A percentile compares a stretch with the other conserved stretches of the same genome.
Conservation (phyloP, 1,140 invertebrate genomes). For the Solenopsis invicta region DNA sequence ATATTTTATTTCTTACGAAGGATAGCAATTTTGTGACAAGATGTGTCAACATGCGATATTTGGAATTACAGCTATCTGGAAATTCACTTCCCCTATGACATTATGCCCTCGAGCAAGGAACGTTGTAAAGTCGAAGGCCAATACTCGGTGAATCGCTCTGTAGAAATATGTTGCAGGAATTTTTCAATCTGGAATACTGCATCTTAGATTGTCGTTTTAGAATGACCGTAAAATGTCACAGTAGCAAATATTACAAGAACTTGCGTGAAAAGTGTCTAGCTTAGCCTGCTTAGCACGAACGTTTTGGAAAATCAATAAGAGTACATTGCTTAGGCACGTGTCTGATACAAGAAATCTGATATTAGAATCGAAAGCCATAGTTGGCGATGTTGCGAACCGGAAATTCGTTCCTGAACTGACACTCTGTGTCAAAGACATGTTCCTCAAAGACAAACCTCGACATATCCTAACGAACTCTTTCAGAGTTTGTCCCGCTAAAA, state of each 20-base stretch:
- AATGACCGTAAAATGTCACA: background rate
- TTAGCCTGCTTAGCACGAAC: too few relatives aligned
- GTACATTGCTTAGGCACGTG: background rate
- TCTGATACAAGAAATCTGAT: background rate
- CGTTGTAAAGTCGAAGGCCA: background rate
- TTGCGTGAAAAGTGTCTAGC: background rate
- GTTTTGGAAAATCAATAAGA: background rate
- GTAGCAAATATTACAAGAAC: background rate
- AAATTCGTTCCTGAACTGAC: background rate
- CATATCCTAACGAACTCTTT: constrained; percentile 32
- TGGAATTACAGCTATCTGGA: background rate
- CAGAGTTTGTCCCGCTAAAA: constrained; percentile 19
- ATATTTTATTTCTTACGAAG: background rate
- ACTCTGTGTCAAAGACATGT: background rate
- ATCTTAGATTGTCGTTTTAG: background rate
- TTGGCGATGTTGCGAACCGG: background rate
- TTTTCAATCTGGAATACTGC: constrained; percentile 13
- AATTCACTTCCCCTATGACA: constrained; percentile 20
- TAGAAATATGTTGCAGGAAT: constrained; percentile 33
- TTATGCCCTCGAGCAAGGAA: background rate
- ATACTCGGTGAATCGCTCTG: background rate
- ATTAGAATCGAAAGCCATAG: background rate
- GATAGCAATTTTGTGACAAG: background rate
- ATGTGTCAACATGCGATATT: background rate
- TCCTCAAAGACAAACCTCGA: constrained; percentile 13